Evolutionary conservation across 1,140 invertebrate genomes (phyloP), one percentile per base, ranked within the genome.

Genomic region (Drosophila arawakana): DNA sequence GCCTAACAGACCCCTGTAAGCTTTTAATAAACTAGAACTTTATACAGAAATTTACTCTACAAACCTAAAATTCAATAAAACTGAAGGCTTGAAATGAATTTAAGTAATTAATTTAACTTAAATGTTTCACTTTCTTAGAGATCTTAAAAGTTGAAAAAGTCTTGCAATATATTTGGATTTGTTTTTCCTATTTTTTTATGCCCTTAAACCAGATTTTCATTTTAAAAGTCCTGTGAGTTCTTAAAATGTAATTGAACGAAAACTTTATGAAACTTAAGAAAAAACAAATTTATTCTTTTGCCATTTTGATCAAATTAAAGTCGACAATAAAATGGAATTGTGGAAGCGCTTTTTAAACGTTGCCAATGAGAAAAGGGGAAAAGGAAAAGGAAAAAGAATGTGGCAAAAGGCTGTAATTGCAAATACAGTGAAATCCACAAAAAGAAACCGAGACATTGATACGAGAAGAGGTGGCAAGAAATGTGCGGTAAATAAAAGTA

Each of bases 341-440:
- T 59, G 54, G 55, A 59, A 59, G 65, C 43, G 15, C 21, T 34
- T 61, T 66, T 72, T 50, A 66, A 72, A 66, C 47, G 62, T 58
- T 72, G 41, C 21, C 7, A 49, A 50, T 49, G 25, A 3, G 25
- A 30, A 30, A 30, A 30, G 6, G 25, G 25, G 25, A 5, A 30
- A 30, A 30, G 25, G 25, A 1, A 69, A 54, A n/a, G n/a, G n/a
- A n/a, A 44, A 54, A 68, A 37, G 49, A 21, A 21, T 21, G 30
- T 34, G 59, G 46, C 30, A 60, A 68, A 52, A 73, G 55, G 81
- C 86, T 79, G 78, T 83, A 86, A 86, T 81, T 80, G 82, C 81
- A 81, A 85, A 74, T 85, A 69, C 70, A 85, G 84, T 68, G 83
- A 88, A 88, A 89, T 89, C 83, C 71, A 59, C 65, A 58, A 72